A percentile compares a stretch with the other conserved stretches of the same genome.
These are phyloP conservation scores for Microctenopoma steveboyesi DNA, from an alignment of 2,797 vertebrate genomes.

Conservation along the genomic window DNA sequence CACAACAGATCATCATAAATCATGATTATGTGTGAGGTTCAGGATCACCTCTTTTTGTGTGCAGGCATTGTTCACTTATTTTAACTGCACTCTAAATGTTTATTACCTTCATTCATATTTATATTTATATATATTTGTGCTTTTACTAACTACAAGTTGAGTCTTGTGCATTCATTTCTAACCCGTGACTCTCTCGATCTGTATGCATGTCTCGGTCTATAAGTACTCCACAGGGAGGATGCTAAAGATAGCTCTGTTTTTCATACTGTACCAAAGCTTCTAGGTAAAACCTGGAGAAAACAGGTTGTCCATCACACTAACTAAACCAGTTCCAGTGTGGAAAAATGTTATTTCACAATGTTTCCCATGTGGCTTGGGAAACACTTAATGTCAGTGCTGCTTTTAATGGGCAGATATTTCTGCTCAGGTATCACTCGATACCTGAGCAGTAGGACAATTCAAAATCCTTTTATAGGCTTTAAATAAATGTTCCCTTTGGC, in stretches of 20 bases:
- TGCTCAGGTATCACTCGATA: constrained; percentile 11
- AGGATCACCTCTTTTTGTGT: background rate
- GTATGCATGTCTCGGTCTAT: constrained; percentile 2
- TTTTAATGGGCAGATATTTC: constrained; percentile 21
- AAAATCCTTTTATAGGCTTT: constrained; percentile 25
- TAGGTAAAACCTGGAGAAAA: constrained; percentile 5
- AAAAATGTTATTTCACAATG: constrained; percentile 16
- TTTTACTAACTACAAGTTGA: background rate
- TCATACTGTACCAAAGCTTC: constrained; percentile 29
- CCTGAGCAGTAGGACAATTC: constrained; percentile 14
- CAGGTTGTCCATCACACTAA: constrained; percentile 4
- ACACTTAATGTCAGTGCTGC: constrained; percentile 20
- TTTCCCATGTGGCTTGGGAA: background rate
- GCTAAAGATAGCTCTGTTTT: constrained; percentile 44
- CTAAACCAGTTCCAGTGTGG: constrained; percentile 4
- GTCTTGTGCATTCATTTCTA: constrained; percentile 8
- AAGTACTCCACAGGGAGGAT: constrained; percentile 16
- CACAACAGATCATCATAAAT: constrained; percentile 52
- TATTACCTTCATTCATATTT: constrained; percentile 6
- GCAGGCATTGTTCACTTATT: background rate
- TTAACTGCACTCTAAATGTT: constrained; percentile 8
- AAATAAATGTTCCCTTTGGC: constrained; percentile 4
- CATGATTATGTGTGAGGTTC: constrained; percentile 27
- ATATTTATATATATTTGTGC: constrained; percentile 9
- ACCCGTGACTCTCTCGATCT: background rate